phyloP scores from a whole-genome alignment of 1,140 invertebrate genomes.

The Aphaenogaster ashmeadi region DNA sequence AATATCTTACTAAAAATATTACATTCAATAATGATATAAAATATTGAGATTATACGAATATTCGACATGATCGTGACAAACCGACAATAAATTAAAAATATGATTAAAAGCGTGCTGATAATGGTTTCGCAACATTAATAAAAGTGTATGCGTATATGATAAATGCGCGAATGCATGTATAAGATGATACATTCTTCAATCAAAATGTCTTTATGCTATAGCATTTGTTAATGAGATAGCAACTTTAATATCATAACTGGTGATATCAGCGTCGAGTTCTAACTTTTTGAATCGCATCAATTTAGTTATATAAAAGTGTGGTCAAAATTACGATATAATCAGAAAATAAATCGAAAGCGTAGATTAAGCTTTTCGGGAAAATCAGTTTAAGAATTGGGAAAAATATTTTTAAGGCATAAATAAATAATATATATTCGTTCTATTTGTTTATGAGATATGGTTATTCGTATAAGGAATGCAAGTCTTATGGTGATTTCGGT shows the following conservation, averaged over 20 bases:
- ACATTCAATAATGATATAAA: neutral
- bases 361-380: neutral
- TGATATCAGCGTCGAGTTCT: neutral
- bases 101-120: neutral
- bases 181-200: constrained; percentile 40
- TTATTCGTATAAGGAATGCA: neutral
- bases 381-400: neutral
- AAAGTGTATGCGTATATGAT: neutral
- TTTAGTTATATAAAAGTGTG: neutral
- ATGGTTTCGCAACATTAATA: neutral
- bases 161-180: neutral
- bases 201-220: neutral
- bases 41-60: neutral
- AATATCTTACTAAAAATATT: neutral
- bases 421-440: neutral
- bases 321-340: neutral
- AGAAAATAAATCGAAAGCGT: neutral
- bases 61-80: neutral
- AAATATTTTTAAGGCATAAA: neutral
- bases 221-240: neutral
- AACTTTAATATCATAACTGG: neutral
- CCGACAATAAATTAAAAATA: constrained; percentile 4
- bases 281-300: neutral
- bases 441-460: neutral
- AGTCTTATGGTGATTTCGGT: neutral